phyloP scores from a whole-genome alignment of 2,888 invertebrate genomes.

The Caenorhabditis sp. region DNA sequence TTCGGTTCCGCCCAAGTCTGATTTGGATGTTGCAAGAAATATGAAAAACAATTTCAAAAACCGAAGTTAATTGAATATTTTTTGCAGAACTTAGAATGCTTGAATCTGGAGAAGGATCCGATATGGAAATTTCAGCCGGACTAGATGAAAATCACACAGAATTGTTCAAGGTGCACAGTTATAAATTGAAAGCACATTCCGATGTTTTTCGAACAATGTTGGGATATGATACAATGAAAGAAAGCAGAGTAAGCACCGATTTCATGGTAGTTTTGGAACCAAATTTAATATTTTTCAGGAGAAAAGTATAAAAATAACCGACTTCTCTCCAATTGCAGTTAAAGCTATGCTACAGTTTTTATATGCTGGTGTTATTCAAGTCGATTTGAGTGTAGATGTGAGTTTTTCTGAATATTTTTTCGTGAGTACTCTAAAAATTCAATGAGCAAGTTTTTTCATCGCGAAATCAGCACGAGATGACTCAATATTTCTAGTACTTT shows the following conservation, averaged over 20 bases:
- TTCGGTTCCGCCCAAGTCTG: too few species aligned
- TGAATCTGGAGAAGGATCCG: conserved; percentile 52
- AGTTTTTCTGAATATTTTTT: neutral
- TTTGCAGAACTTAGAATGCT: conserved; percentile 53
- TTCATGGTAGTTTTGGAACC: too few species aligned
- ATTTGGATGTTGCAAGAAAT: too few species aligned
- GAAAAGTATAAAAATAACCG: conserved; percentile 47
- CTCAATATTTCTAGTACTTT: too few species aligned
- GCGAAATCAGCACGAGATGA: too few species aligned
- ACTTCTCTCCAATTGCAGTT: conserved; percentile 57
- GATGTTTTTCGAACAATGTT: conserved; percentile 70
- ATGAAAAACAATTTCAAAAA: neutral
- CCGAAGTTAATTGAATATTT: conserved; percentile 4
- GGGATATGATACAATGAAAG: conserved; percentile 45
- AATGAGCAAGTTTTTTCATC: too few species aligned
- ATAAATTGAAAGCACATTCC: conserved; percentile 67
- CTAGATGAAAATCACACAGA: conserved; percentile 31
- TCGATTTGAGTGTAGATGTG: conserved; percentile 34
- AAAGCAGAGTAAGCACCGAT: too few species aligned
- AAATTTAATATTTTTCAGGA: too few species aligned
- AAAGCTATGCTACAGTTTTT: conserved; percentile 62
- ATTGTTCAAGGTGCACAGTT: conserved; percentile 64
- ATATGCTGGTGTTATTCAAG: conserved; percentile 49
- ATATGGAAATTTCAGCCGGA: conserved; percentile 59
- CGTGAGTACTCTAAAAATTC: too few species aligned